These are phyloP conservation scores for Datnioides undecimradiatus DNA, from an alignment of 2,113 vertebrate genomes.

Conservation along the genomic window DNA sequence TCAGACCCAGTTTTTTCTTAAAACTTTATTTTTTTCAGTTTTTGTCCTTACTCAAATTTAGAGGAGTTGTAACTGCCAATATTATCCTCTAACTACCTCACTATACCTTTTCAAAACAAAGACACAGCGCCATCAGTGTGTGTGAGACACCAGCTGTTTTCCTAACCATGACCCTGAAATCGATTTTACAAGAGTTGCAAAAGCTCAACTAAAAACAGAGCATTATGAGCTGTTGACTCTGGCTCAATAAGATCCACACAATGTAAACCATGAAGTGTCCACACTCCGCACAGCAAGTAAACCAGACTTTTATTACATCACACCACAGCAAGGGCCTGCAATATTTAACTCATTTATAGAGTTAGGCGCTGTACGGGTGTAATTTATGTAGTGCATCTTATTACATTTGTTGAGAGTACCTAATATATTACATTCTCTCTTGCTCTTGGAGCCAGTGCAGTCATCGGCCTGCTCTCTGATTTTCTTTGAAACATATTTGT, in stretches of 20 bases:
- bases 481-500: slow-evolving; percentile 53
- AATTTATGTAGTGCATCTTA: slow-evolving; percentile 53
- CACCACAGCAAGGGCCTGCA: slow-evolving; percentile 42
- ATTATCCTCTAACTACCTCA: slow-evolving; percentile 13
- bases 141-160: slow-evolving; percentile 33
- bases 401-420: slow-evolving; percentile 70
- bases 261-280: slow-evolving; percentile 65
- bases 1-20: too few species aligned
- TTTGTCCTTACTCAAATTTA: neutral
- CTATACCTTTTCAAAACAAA: slow-evolving; percentile 23
- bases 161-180: slow-evolving; percentile 60
- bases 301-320: slow-evolving; percentile 55
- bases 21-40: too few species aligned
- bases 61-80: neutral
- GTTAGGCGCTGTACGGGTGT: slow-evolving; percentile 39
- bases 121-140: neutral
- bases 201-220: slow-evolving; percentile 55
- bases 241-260: slow-evolving; percentile 53
- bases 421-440: slow-evolving; percentile 61
- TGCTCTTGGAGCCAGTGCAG: slow-evolving; percentile 47
- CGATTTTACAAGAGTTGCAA: slow-evolving; percentile 42
- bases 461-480: slow-evolving; percentile 50
- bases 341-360: slow-evolving; percentile 63
- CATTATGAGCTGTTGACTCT: slow-evolving; percentile 58
- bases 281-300: slow-evolving; percentile 45